A percentile compares a stretch with the other conserved stretches of the same genome.
Conservation (phyloP, 2,797 vertebrate species). For the Agapornis canus region DNA sequence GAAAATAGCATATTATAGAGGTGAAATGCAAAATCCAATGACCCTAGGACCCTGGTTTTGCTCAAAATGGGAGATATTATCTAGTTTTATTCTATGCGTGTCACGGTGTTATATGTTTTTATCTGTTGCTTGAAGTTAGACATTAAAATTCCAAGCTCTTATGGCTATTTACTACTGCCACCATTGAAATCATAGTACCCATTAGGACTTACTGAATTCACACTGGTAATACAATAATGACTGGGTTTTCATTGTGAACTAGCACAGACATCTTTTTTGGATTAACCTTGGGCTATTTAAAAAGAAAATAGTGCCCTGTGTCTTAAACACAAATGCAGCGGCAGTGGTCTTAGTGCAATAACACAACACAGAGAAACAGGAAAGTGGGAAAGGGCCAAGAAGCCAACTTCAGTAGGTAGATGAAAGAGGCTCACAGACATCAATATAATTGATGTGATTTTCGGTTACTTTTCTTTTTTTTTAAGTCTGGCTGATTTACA, state of each 20-base stretch:
- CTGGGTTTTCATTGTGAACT: neutral
- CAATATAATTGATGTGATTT: neutral
- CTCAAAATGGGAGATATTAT: neutral
- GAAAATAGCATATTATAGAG: neutral
- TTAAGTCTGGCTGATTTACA: neutral
- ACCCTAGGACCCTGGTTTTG: neutral
- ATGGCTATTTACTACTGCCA: neutral
- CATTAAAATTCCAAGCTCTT: neutral
- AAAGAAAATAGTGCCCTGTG: neutral
- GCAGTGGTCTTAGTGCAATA: neutral
- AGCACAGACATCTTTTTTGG: neutral
- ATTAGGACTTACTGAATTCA: neutral
- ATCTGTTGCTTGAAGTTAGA: neutral
- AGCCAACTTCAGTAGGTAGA: neutral
- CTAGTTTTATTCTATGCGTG: neutral
- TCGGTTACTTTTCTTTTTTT: neutral
- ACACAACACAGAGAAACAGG: neutral
- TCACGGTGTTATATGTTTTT: neutral
- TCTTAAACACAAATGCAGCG: neutral
- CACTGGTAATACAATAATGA: neutral
- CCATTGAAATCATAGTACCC: neutral
- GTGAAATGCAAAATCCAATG: slow-evolving; percentile 1
- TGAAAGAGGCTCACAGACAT: neutral
- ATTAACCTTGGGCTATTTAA: neutral
- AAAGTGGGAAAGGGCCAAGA: neutral